Percentiles rank a stretch among this genome's conserved stretches.
These are phyloP conservation scores for Lepas anatifera DNA, from an alignment of 2,888 invertebrate genomes.

Conservation along the genomic window DNA sequence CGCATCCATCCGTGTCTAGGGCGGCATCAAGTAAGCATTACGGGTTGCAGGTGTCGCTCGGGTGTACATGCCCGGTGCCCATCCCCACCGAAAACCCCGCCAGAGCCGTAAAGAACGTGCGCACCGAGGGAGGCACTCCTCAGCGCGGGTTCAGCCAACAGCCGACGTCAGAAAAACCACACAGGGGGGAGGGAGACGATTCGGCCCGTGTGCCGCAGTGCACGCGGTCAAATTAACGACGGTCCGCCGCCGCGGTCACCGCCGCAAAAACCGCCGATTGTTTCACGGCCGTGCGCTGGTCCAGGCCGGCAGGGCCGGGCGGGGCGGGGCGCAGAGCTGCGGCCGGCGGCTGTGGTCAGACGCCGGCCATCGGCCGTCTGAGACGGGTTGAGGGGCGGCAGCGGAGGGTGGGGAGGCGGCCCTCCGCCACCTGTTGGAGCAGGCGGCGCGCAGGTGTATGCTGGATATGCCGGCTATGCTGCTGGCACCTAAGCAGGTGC, in stretches of 20 bases:
- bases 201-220: not conserved
- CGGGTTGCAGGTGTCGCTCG: not conserved
- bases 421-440: no score
- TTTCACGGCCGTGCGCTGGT: not conserved
- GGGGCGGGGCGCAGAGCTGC: no score
- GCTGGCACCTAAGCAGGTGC: no score
- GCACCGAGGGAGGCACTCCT: not conserved
- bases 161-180: not conserved
- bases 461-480: no score
- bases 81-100: not conserved
- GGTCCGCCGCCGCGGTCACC: not conserved
- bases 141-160: not conserved
- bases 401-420: no score
- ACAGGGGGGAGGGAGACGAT: not conserved
- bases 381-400: no score
- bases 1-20: not conserved
- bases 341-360: no score
- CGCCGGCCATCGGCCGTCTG: no score
- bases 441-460: no score
- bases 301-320: not conserved
- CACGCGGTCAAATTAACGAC: slow-evolving; percentile 2
- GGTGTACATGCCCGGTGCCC: not conserved
- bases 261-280: slow-evolving; percentile 1
- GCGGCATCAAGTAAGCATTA: not conserved
- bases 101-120: not conserved